phyloP scores from a whole-genome alignment of 2,888 invertebrate species.

The Agrilus biguttatus region DNA sequence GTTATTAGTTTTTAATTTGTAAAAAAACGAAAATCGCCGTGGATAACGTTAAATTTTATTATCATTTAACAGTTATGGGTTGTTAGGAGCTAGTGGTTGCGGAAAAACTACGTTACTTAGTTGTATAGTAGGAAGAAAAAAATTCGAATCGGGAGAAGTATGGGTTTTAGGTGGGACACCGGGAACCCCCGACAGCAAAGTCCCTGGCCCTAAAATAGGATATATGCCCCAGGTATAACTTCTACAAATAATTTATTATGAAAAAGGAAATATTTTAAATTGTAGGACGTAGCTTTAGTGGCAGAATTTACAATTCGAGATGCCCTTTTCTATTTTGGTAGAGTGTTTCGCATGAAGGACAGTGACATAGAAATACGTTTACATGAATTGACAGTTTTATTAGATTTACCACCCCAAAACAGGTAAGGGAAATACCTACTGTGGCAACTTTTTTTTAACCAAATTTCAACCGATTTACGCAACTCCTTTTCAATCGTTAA shows the following conservation, averaged over 20 bases:
- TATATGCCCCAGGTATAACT: conserved; percentile 72
- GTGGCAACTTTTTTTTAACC: too few species aligned
- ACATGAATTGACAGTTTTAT: conserved; percentile 49
- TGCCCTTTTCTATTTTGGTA: conserved; percentile 75
- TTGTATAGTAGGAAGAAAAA: conserved; percentile 66
- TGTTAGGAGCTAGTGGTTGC: conserved; percentile 81
- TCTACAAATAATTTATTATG: conserved; percentile 2
- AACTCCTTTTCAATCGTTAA: too few species aligned
- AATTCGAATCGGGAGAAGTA: conserved; percentile 57
- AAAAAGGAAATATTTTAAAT: conserved; percentile 4
- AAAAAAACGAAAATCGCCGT: background rate
- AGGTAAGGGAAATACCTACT: conserved; percentile 24
- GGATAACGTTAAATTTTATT: background rate
- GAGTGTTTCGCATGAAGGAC: conserved; percentile 64
- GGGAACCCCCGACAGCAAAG: conserved; percentile 43
- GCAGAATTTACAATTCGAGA: conserved; percentile 70
- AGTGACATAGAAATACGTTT: conserved; percentile 49
- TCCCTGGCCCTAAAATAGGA: conserved; percentile 60
- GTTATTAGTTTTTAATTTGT: too few species aligned
- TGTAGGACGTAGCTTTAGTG: conserved; percentile 63
- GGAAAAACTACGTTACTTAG: conserved; percentile 80
- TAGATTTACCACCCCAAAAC: conserved; percentile 60
- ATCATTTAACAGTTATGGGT: conserved; percentile 51
- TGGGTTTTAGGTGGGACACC: conserved; percentile 63
- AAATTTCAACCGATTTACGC: too few species aligned